Percentiles rank a stretch among this genome's conserved stretches.
These are phyloP conservation scores for Sthenelais limicola DNA, from an alignment of 2,888 invertebrate genomes.

Conservation along the genomic window DNA sequence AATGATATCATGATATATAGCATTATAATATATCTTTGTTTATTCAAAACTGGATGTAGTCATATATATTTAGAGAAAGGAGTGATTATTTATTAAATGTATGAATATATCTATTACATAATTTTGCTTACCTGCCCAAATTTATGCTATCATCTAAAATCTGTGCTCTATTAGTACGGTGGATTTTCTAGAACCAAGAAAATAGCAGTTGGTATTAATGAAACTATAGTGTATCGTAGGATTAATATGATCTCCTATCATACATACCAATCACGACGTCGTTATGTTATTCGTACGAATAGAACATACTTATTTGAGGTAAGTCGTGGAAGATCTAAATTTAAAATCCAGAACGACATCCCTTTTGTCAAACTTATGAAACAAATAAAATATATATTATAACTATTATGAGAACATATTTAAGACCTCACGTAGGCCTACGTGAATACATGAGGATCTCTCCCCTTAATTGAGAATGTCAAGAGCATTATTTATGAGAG, in stretches of 20 bases:
- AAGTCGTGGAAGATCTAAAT: too few species aligned
- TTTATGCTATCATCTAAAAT: constrained; percentile 36
- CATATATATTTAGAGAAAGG: too few species aligned
- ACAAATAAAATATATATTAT: not conserved
- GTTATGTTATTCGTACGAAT: not conserved
- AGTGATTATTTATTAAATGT: too few species aligned
- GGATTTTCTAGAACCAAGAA: constrained; percentile 11
- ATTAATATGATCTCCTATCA: not conserved
- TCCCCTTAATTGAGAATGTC: too few species aligned
- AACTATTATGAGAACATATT: too few species aligned
- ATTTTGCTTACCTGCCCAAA: constrained; percentile 33
- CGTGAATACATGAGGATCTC: too few species aligned
- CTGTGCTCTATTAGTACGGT: constrained; percentile 28
- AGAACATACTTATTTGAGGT: not conserved
- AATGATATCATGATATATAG: not conserved
- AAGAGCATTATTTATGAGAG: too few species aligned
- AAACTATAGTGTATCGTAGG: not conserved
- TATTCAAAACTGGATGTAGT: not conserved
- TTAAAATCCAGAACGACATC: too few species aligned
- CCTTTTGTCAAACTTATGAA: not conserved
- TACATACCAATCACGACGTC: not conserved
- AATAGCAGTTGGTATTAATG: not conserved
- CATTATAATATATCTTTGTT: not conserved
- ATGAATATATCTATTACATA: too few species aligned
- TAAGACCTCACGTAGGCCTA: too few species aligned